Evolutionary conservation across 1,140 invertebrate species (phyloP).

Genomic region (Drosophila parabipectinata): DNA sequence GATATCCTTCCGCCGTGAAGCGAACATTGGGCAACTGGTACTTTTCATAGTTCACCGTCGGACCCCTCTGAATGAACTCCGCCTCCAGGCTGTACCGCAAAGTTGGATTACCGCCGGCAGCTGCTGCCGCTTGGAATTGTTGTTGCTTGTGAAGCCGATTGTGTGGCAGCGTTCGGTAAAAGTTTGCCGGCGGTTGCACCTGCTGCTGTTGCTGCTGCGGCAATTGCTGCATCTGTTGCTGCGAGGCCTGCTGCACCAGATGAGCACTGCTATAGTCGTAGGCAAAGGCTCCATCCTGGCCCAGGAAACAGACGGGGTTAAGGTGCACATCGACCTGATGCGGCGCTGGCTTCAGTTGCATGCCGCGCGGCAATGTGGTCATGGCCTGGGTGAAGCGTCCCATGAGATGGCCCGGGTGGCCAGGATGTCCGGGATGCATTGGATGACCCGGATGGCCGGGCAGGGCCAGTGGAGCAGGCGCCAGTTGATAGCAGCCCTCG

Average conservation of each 20-base stretch:
- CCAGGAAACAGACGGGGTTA: constrained; percentile 88
- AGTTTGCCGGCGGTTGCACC: constrained; percentile 76
- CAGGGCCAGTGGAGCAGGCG: constrained; percentile 32
- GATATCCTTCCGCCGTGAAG: constrained; percentile 92
- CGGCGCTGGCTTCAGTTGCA: constrained; percentile 84
- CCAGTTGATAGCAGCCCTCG: constrained; percentile 82
- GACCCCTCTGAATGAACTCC: constrained; percentile 87
- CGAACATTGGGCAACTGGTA: constrained; percentile 87
- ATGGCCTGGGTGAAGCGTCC: constrained; percentile 83
- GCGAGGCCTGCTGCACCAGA: constrained; percentile 64
- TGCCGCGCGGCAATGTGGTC: constrained; percentile 85
- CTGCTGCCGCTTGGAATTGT: constrained; percentile 85
- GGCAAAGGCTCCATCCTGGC: constrained; percentile 89
- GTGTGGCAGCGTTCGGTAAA: constrained; percentile 89
- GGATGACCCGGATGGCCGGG: constrained; percentile 24
- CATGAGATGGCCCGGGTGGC: constrained; percentile 30
- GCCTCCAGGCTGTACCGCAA: constrained; percentile 88
- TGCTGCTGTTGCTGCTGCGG: constrained; percentile 43
- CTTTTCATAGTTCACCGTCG: constrained; percentile 85
- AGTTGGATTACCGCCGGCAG: constrained; percentile 85
- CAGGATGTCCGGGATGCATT: constrained; percentile 39
- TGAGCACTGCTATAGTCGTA: constrained; percentile 88
- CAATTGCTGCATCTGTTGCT: constrained; percentile 38
- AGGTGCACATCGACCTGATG: constrained; percentile 88
- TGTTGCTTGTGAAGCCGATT: constrained; percentile 86